A percentile compares a stretch with the other conserved stretches of the same genome.
Evolutionary conservation across 1,140 invertebrate species (phyloP).

Genomic region (Drosophila lini): DNA sequence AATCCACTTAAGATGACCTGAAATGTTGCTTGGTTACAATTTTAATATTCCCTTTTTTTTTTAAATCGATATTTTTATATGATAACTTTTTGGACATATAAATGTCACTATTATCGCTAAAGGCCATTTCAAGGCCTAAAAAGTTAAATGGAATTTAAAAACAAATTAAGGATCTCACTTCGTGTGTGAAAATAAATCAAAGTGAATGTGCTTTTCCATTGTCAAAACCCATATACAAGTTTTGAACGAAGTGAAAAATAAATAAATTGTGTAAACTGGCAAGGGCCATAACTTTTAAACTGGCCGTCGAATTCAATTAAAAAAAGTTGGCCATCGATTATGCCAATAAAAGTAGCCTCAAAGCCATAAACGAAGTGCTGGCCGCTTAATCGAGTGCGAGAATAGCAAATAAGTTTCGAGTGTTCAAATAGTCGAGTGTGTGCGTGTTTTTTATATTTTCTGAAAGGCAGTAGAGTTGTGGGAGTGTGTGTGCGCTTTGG

Average conservation of each 20-base stretch:
- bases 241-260: not conserved
- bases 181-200: not conserved
- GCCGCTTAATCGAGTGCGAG: constrained; percentile 46
- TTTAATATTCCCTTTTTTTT: no score
- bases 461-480: constrained; percentile 14
- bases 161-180: not conserved
- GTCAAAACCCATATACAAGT: constrained; percentile 1
- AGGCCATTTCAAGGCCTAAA: not conserved
- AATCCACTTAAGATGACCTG: no score
- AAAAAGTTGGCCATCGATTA: constrained; percentile 38
- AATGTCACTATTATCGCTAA: not conserved
- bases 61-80: not conserved
- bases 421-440: constrained; percentile 24
- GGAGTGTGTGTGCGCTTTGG: not conserved
- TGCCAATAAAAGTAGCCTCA: constrained; percentile 37
- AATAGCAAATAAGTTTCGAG: constrained; percentile 56
- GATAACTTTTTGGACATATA: not conserved
- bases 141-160: not conserved
- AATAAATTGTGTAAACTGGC: not conserved
- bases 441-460: not conserved
- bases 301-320: constrained; percentile 33
- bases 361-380: constrained; percentile 28
- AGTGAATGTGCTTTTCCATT: not conserved
- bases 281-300: constrained; percentile 13
- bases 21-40: no score